These are phyloP conservation scores for Tenthredo notha DNA, from an alignment of 2,888 invertebrate species.

Conservation along the genomic window DNA sequence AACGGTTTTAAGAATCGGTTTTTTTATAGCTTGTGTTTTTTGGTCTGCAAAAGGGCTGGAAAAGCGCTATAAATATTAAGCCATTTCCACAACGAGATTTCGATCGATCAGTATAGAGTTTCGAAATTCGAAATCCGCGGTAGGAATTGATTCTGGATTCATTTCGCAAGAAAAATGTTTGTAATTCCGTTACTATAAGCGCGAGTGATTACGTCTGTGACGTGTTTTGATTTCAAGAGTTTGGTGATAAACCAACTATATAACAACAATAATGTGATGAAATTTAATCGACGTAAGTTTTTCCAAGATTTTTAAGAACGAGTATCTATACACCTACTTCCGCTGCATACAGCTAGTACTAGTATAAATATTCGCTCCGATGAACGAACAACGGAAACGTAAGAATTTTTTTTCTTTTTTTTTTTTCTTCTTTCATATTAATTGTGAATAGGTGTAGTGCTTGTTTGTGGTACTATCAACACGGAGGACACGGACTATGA, in stretches of 20 bases:
- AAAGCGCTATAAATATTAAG: neutral
- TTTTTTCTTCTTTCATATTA: conserved; percentile 8
- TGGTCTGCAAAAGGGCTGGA: neutral
- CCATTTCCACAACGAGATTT: neutral
- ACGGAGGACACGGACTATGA: conserved; percentile 41
- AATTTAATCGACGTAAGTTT: neutral
- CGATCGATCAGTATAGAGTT: neutral
- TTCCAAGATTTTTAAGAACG: neutral
- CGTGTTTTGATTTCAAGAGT: neutral
- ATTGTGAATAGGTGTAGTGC: neutral
- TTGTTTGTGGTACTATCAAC: neutral
- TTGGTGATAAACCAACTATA: neutral
- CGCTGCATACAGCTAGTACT: neutral
- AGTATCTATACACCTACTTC: neutral
- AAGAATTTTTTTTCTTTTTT: neutral
- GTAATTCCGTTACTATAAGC: neutral
- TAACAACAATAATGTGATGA: neutral
- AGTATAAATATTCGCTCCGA: conserved; percentile 26
- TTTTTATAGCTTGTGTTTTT: neutral
- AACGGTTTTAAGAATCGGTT: neutral
- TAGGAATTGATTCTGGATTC: neutral
- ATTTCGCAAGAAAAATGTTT: neutral
- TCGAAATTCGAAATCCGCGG: conserved; percentile 18
- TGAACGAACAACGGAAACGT: conserved; percentile 21
- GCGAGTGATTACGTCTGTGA: neutral